These are phyloP conservation scores for Huso huso DNA, from an alignment of 2,797 vertebrate genomes.

Conservation along the genomic window DNA sequence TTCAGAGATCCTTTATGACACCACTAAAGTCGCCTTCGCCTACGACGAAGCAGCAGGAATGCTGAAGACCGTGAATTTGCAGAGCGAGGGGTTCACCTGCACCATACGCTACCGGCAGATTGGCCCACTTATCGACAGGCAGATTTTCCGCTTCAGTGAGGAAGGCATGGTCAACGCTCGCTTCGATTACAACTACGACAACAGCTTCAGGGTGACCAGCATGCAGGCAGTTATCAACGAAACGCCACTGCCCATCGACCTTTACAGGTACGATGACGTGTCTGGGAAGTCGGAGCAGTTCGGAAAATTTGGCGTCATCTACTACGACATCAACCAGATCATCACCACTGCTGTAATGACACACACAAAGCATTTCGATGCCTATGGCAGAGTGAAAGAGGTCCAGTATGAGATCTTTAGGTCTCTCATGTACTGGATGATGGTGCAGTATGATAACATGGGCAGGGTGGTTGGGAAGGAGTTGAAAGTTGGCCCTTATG, in stretches of 20 bases:
- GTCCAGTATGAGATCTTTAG: conserved; percentile 97
- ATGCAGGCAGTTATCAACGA: conserved; percentile 98
- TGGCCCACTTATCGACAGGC: conserved; percentile 88
- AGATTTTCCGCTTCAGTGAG: conserved; percentile 95
- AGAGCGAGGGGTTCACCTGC: conserved; percentile 92
- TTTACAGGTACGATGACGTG: conserved; percentile 94
- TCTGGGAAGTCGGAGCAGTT: conserved; percentile 97
- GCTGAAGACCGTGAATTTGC: conserved; percentile 91
- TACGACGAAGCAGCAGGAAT: conserved; percentile 89
- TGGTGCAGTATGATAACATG: conserved; percentile 97
- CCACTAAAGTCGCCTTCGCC: conserved; percentile 84
- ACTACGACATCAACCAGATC: conserved; percentile 97
- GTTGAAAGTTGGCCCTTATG: conserved; percentile 92
- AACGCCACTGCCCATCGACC: conserved; percentile 89
- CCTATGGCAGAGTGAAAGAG: conserved; percentile 93
- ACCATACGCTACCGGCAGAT: conserved; percentile 96
- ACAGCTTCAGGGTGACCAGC: conserved; percentile 96
- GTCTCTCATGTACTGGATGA: conserved; percentile 99
- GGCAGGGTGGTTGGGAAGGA: conserved; percentile 93
- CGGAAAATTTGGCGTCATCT: conserved; percentile 96
- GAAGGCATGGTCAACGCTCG: conserved; percentile 97
- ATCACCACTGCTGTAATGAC: conserved; percentile 98
- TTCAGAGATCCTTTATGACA: conserved; percentile 89
- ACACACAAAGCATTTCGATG: conserved; percentile 96
- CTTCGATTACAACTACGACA: conserved; percentile 98